These are phyloP conservation scores for Agrochola lota DNA, from an alignment of 2,888 invertebrate genomes.

Conservation along the genomic window DNA sequence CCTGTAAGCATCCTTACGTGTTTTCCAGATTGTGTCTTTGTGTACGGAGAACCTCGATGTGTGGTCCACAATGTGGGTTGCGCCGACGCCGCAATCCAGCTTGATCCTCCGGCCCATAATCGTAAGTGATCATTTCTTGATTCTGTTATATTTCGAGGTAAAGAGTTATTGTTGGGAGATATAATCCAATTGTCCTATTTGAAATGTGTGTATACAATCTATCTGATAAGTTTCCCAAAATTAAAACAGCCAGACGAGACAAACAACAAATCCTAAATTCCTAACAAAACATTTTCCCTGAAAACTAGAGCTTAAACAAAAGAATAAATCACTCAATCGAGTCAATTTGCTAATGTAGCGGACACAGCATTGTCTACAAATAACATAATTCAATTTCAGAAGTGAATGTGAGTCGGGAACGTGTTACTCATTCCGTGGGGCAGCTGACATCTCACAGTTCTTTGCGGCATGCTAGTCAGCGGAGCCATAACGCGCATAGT, in stretches of 20 bases:
- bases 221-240: too few species aligned
- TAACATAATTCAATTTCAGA: conserved; percentile 54
- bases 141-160: background rate
- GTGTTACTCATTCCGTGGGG: conserved; percentile 55
- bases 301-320: conserved; percentile 27
- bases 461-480: conserved; percentile 7
- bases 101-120: conserved; percentile 41
- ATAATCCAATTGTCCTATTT: background rate
- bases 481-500: conserved; percentile 13
- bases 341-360: conserved; percentile 61
- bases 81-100: conserved; percentile 67
- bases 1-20: background rate
- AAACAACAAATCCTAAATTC: background rate
- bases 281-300: background rate
- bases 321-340: conserved; percentile 44
- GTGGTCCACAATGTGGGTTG: conserved; percentile 67
- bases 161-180: background rate
- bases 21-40: conserved; percentile 76
- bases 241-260: background rate
- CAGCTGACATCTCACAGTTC: conserved; percentile 46
- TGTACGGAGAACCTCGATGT: conserved; percentile 78
- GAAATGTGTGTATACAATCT: background rate
- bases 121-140: conserved; percentile 46
- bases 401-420: conserved; percentile 29
- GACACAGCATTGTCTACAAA: conserved; percentile 39